Evolutionary conservation across 2,113 vertebrate genomes (phyloP), one percentile per base, ranked within the genome.

Genomic region (Scartelaos histophorus): DNA sequence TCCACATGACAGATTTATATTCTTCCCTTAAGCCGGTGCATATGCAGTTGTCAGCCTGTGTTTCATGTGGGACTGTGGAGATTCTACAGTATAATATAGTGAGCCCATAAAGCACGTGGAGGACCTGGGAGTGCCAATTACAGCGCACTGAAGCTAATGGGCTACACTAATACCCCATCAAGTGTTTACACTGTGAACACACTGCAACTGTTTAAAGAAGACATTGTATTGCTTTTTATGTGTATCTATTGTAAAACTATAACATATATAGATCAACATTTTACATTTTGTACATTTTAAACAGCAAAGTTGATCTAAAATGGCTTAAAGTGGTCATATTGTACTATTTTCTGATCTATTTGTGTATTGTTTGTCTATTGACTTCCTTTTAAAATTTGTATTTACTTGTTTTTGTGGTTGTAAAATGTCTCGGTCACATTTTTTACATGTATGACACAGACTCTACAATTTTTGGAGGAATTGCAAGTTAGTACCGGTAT

Each of bases 1-100:
- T 38, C 49, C 81, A 69, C 82, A 78, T 43, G 85, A 82, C 83
- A 84, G 87, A 89, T 90, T 91, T 87, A 91, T 90, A 72, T 57
- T 86, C 79, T 70, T 35, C 67, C 75, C 70, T 79, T 83, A 89
- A 90, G 84, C 88, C 82, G 7, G 67, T 61, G 10, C 80, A 67
- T 83, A 67, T 82, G 66, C 75, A 81, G 77, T 51, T 57, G 54
- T 73, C 66, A 49, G 75, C 72, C 82, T 70, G 76, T 43, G 84
- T 90, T 91, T 86, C 83, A 88, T 74, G 83, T 84, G 5, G 49
- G 75, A 68, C 81, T 86, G 78, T 21, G 10, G 76, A 79, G 82
- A 86, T 81, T 86, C 67, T 13, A 54, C 71, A 66, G 77, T 11
- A 58, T 74, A 84, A 57, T 77, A 73, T 43, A 74, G 53, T 84